Evolutionary conservation across 2,797 vertebrate genomes (phyloP), one percentile per base, ranked within the genome.

Genomic region (Coendou prehensilis): DNA sequence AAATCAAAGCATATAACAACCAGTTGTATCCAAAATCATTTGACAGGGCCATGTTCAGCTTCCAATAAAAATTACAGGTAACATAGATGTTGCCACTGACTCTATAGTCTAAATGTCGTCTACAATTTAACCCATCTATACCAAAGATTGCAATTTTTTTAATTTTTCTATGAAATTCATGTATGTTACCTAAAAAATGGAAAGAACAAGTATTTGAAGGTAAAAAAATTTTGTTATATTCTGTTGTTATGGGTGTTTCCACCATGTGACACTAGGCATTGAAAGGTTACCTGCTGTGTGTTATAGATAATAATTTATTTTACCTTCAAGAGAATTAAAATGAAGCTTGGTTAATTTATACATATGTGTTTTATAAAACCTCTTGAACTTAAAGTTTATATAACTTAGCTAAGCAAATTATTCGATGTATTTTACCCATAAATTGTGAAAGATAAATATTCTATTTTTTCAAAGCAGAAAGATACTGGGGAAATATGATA

Each of bases 401-500:
- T 67, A 87, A 56, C 15, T 84, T 47, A 78, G 11, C 5, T 37
- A 87, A 83, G 59, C n/a, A 83, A 57, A 59, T 59, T 41, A 52
- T 64, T 67, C n/a, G 67, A n/a, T 13, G 17, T 69, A 47, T n/a
- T 30, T 92, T 84, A 28, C 23, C 33, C 57, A 81, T 75, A 67
- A 91, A 71, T 33, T 83, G 7, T 94, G 56, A 30, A 47, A 96
- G 67, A 80, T 50, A 47, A 86, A 82, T 41, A 88, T 71, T 52
- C 26, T 56, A 82, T 78, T 91, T 71, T 13, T 45, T 69, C 57
- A 83, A 87, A 76, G 33, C 14, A 82, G 28, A 64, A 82, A 91
- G 22, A 37, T 6, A 5, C 30, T 10, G 22, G 23, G 37, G 13
- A 30, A 76, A 75, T 45, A 45, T 0, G 5, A 26, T 59, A 41